Evolutionary conservation across 2,797 vertebrate genomes (phyloP), one percentile per base, ranked within the genome.

Genomic region (Pseudotriccus pelzelni): DNA sequence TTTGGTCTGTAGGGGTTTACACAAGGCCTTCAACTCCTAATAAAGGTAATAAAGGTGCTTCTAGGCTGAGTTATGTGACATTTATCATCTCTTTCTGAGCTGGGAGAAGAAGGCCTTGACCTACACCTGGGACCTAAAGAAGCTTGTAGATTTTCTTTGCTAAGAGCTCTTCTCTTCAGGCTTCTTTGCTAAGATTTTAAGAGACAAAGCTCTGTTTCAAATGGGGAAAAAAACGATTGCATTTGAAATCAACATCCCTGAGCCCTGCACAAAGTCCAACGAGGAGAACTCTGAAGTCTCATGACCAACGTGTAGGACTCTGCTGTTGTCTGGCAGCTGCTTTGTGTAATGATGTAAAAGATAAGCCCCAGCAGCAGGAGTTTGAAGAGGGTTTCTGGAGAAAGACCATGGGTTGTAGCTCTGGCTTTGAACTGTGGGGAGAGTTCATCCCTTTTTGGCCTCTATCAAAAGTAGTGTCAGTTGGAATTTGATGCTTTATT

Each of bases 201-300:
- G 8, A 11, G 39, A 27, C 11, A 56, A 27, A 24, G 8, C 5
- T 20, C 17, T 14, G 3, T 50, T 82, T 92, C 27, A 68, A 78
- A 53, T 24, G 6, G 4, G 5, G 0, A 7, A 20, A 7, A 6
- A 24, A 12, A 3, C 5, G 2, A 21, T 41, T 52, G 2, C 5
- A 4, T 73, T 79, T 59, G 30, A 62, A 75, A 53, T 58, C 27
- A 56, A 34, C 4, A 7, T 56, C 58, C 4, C 28, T 68, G 27
- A 74, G 25, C 17, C 14, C 82, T 77, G 8, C 20, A 28, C 0
- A 1, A 9, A 8, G 5, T 23, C 22, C 22, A 24, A 32, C 5
- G 50, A 59, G 32, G 30, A 21, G 39, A 63, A 47, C 3, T n/a
- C 20, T 75, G 37, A 30, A 43, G 7, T 37, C 8, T 23, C 60